A percentile compares a stretch with the other conserved stretches of the same genome.
These are phyloP conservation scores for Halcyon smyrnensis DNA, from an alignment of 2,797 vertebrate species.

Conservation along the genomic window DNA sequence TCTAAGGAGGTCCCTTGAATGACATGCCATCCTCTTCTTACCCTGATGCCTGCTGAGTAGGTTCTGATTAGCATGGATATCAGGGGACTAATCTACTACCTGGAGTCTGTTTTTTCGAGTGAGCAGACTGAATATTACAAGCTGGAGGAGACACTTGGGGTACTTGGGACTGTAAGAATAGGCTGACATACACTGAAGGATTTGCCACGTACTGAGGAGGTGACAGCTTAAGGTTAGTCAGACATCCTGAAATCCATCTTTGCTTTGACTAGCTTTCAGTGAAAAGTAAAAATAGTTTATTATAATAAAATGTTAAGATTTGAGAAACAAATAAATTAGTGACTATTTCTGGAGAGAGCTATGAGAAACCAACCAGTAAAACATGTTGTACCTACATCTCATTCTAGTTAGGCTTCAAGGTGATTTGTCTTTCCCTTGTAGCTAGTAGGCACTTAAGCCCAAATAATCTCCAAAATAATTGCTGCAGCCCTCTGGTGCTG, in stretches of 20 bases:
- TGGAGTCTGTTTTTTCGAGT: neutral
- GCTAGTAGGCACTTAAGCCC: neutral
- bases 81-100: neutral
- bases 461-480: neutral
- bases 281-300: neutral
- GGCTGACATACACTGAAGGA: neutral
- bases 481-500: neutral
- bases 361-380: neutral
- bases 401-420: neutral
- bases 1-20: neutral
- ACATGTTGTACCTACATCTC: neutral
- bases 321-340: neutral
- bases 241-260: neutral
- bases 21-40: neutral
- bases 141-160: neutral
- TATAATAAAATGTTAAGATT: neutral
- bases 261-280: neutral
- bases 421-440: neutral
- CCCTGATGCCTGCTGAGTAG: neutral
- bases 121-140: neutral
- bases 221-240: neutral
- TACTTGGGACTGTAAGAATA: neutral
- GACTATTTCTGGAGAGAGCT: neutral
- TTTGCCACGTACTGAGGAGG: neutral
- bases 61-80: neutral